Evolutionary conservation across 1,140 invertebrate species (phyloP).

Genomic region (Drosophila fuyamai): DNA sequence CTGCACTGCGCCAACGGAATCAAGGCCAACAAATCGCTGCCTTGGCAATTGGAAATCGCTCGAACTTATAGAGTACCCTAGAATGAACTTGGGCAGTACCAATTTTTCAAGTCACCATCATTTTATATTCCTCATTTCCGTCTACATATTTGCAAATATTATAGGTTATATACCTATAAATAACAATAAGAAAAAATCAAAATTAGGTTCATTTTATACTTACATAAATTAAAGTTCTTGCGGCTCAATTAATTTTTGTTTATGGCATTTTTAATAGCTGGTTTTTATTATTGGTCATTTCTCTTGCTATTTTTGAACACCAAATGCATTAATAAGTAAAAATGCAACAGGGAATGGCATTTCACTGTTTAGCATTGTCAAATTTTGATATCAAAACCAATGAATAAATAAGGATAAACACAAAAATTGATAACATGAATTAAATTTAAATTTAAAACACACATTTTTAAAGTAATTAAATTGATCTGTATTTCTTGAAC

Average conservation of each 20-base stretch:
- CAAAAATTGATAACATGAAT: too few relatives aligned
- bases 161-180: neutral
- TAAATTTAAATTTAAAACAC: neutral
- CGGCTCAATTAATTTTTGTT: slow-evolving; percentile 1
- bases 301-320: slow-evolving; percentile 18
- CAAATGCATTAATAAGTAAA: neutral
- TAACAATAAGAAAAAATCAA: neutral
- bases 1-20: slow-evolving; percentile 26
- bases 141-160: too few relatives aligned
- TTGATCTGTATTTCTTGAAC: neutral
- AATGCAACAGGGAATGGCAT: neutral
- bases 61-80: neutral
- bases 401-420: too few relatives aligned
- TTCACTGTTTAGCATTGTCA: neutral
- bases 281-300: slow-evolving; percentile 1
- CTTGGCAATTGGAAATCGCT: neutral
- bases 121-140: too few relatives aligned
- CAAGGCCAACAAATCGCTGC: slow-evolving; percentile 17
- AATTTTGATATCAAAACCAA: too few relatives aligned
- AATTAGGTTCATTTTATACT: neutral
- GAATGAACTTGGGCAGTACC: neutral
- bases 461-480: neutral
- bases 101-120: too few relatives aligned
- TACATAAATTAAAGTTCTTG: neutral
- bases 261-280: slow-evolving; percentile 3